These are phyloP conservation scores for Kuschelorhynchus macadamiae DNA, from an alignment of 2,888 invertebrate species.

Conservation along the genomic window DNA sequence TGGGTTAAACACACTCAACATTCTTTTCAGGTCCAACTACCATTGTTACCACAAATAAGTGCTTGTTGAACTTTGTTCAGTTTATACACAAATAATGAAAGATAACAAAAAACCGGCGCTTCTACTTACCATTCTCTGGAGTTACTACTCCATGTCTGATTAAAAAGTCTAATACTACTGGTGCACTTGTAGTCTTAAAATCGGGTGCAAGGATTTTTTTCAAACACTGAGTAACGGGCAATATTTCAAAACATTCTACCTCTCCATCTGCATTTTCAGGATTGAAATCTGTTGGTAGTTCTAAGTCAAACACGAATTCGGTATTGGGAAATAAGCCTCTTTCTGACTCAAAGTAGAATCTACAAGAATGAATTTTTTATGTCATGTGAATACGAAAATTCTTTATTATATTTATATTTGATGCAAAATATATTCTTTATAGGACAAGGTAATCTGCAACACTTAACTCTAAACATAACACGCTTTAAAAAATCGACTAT, in stretches of 20 bases:
- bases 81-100: no score
- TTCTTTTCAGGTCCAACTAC: no score
- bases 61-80: no score
- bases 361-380: constrained; percentile 62
- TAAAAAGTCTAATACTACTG: constrained; percentile 92
- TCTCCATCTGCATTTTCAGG: constrained; percentile 96
- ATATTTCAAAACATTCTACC: constrained; percentile 90
- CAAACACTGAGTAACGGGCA: constrained; percentile 86
- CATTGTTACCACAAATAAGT: no score
- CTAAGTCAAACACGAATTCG: constrained; percentile 93
- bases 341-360: constrained; percentile 93
- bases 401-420: no score
- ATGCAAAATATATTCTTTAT: no score
- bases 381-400: no score
- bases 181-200: constrained; percentile 95
- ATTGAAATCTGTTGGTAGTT: constrained; percentile 89
- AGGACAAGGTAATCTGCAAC: no score
- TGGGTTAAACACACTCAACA: no score
- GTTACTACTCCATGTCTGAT: constrained; percentile 92
- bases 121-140: constrained; percentile 84
- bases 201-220: constrained; percentile 85
- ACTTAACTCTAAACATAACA: no score
- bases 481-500: no score
- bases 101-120: no score
- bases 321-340: constrained; percentile 95